phyloP scores from a whole-genome alignment of 2,113 vertebrate species.

The Hippopotamus amphibius region DNA sequence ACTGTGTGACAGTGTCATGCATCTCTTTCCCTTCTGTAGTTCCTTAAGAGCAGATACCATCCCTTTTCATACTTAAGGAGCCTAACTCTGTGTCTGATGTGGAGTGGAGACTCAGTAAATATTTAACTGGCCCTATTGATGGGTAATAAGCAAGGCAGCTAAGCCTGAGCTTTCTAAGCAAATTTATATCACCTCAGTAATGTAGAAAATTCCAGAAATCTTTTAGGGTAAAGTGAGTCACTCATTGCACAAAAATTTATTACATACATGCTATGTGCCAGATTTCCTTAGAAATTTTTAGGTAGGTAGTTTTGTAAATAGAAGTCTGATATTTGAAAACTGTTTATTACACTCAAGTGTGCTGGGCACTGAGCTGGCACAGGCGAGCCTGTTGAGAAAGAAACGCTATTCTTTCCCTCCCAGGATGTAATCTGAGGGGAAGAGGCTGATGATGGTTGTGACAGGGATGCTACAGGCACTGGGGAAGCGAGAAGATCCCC shows the following conservation, averaged over 20 bases:
- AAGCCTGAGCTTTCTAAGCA: not conserved
- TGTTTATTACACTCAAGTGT: not conserved
- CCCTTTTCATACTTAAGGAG: not conserved
- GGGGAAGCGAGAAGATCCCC: conserved; percentile 7
- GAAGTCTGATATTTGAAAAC: not conserved
- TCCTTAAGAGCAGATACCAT: not conserved
- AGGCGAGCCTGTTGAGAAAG: not conserved
- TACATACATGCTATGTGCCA: not conserved
- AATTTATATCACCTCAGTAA: conserved; percentile 6
- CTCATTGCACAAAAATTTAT: conserved; percentile 14
- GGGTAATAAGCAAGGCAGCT: not conserved
- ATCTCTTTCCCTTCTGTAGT: conserved; percentile 3
- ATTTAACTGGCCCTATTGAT: conserved; percentile 30
- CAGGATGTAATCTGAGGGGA: not conserved
- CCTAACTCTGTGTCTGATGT: not conserved
- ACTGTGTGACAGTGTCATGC: not conserved
- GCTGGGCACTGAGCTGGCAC: not conserved
- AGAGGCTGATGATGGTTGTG: not conserved
- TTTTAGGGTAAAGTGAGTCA: conserved; percentile 11
- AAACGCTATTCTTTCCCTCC: not conserved
- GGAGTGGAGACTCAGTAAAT: conserved; percentile 17
- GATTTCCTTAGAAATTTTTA: not conserved
- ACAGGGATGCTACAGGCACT: not conserved
- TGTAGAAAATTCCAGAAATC: conserved; percentile 28
- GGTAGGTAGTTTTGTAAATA: not conserved